Percentiles rank a stretch among this genome's conserved stretches.
These are phyloP conservation scores for Ecdyonurus torrentis DNA, from an alignment of 2,888 invertebrate species.

Conservation along the genomic window DNA sequence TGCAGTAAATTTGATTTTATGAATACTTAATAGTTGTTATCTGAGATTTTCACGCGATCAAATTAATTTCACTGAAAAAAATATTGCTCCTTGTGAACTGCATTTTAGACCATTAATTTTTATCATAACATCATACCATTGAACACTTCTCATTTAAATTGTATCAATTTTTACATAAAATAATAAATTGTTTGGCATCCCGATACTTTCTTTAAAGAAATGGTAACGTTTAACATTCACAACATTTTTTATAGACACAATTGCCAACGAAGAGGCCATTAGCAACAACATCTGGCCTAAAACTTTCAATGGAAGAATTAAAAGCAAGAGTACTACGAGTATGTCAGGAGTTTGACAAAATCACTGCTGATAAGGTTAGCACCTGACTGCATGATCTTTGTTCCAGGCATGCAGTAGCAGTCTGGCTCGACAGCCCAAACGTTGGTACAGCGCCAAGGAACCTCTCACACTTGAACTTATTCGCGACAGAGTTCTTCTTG, in stretches of 20 bases:
- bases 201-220: background rate
- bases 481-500: constrained; percentile 78
- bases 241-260: background rate
- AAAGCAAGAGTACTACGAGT: constrained; percentile 73
- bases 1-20: no score
- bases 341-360: constrained; percentile 77
- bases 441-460: constrained; percentile 47
- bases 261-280: background rate
- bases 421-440: constrained; percentile 9
- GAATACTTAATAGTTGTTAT: no score
- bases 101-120: no score
- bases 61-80: no score
- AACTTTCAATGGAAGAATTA: constrained; percentile 46
- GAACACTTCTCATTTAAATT: no score
- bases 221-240: no score
- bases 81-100: no score
- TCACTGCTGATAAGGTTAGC: constrained; percentile 66
- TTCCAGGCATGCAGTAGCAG: constrained; percentile 30
- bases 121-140: no score
- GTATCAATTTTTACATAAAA: background rate
- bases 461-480: constrained; percentile 71
- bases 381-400: constrained; percentile 22
- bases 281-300: constrained; percentile 25
- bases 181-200: background rate
- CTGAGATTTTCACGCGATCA: no score